Evolutionary conservation across 92 coral and sea anemone genomes (phyloP).

Genomic region (Paragorgia papillata): DNA sequence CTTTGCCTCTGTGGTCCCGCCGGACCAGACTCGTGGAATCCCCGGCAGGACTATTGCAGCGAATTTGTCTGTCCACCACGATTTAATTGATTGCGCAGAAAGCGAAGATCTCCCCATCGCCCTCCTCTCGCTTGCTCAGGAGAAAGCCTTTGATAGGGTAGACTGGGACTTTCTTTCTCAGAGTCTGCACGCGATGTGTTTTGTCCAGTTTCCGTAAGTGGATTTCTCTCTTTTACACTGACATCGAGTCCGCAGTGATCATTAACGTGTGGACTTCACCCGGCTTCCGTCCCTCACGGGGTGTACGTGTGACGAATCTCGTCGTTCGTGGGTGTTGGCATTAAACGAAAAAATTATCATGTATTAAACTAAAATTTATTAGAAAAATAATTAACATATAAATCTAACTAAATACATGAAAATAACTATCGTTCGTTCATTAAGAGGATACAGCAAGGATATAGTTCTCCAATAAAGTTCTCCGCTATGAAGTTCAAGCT

Average conservation of each 20-base stretch:
- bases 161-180: slow-evolving; percentile 21
- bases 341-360: too few species aligned
- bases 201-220: slow-evolving; percentile 4
- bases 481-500: too few species aligned
- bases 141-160: slow-evolving; percentile 62
- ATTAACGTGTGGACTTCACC: background rate
- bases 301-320: too few species aligned
- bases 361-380: too few species aligned
- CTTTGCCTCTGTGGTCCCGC: background rate
- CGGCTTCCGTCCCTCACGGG: background rate
- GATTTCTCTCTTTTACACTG: slow-evolving; percentile 3
- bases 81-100: background rate
- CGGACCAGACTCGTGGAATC: slow-evolving; percentile 24
- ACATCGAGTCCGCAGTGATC: slow-evolving; percentile 17
- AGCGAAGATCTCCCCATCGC: slow-evolving; percentile 21
- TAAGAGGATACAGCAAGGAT: too few species aligned
- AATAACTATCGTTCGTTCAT: too few species aligned
- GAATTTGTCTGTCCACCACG: background rate
- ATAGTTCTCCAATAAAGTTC: too few species aligned
- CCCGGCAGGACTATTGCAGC: background rate
- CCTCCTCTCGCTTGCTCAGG: slow-evolving; percentile 49
- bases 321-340: too few species aligned
- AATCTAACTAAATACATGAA: too few species aligned
- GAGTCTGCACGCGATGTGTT: background rate
- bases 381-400: too few species aligned